phyloP scores from a whole-genome alignment of 1,140 invertebrate species.

The Drosophila baimaii region DNA sequence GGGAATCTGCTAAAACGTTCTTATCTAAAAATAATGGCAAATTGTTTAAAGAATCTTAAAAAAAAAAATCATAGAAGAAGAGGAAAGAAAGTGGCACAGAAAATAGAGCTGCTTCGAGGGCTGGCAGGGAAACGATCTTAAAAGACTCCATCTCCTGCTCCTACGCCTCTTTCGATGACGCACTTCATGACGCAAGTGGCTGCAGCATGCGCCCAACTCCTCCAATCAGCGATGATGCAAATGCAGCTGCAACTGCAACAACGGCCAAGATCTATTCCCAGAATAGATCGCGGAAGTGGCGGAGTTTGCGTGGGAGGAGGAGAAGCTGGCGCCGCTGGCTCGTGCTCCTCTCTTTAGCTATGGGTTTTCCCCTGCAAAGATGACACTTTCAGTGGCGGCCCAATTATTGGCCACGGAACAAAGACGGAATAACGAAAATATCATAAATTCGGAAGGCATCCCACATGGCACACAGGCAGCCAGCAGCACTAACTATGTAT shows the following conservation, averaged over 20 bases:
- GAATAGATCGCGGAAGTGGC: conserved; percentile 68
- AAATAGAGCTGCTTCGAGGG: conserved; percentile 18
- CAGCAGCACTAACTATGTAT: conserved; percentile 23
- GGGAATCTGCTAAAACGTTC: conserved; percentile 38
- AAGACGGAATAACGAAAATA: conserved; percentile 36
- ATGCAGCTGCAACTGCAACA: conserved; percentile 48
- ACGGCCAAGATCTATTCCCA: conserved; percentile 22
- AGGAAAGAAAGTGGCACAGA: conserved; percentile 14
- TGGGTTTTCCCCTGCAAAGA: conserved; percentile 37
- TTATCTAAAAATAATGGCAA: conserved; percentile 72
- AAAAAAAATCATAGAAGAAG: conserved; percentile 17
- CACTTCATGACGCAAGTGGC: conserved; percentile 69
- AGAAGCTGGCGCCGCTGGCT: conserved; percentile 11
- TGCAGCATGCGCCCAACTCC: conserved; percentile 50
- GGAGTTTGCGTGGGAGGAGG: conserved; percentile 9
- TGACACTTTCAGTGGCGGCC: conserved; percentile 39
- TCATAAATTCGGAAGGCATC: conserved; percentile 32
- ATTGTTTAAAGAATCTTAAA: conserved; percentile 44
- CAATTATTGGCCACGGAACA: conserved; percentile 24
- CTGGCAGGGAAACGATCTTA: not conserved
- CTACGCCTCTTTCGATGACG: conserved; percentile 50
- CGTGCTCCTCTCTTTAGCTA: not conserved
- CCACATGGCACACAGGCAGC: conserved; percentile 25
- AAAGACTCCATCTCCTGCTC: not conserved
- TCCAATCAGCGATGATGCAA: conserved; percentile 1